phyloP scores from a whole-genome alignment of 2,797 vertebrate species.

The Apodemus agrarius region DNA sequence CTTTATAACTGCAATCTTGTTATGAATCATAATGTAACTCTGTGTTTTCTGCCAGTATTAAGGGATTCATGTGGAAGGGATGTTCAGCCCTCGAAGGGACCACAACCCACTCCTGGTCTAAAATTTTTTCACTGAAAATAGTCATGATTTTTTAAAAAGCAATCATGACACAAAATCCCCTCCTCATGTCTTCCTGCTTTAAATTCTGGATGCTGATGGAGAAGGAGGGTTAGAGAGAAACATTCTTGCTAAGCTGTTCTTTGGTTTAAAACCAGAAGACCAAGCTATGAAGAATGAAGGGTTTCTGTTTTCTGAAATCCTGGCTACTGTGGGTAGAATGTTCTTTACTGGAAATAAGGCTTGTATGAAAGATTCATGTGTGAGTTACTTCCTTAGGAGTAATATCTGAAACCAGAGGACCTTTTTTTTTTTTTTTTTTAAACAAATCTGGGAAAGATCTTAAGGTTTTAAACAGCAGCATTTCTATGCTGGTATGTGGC shows the following conservation, averaged over 20 bases:
- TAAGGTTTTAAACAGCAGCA: background rate
- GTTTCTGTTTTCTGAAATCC: constrained; percentile 50
- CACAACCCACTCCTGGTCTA: background rate
- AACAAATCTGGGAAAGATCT: constrained; percentile 25
- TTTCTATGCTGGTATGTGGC: background rate
- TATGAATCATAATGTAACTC: background rate
- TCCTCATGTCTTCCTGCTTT: background rate
- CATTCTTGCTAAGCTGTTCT: constrained; percentile 30
- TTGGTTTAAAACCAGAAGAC: constrained; percentile 46
- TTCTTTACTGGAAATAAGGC: constrained; percentile 52
- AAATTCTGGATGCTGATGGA: background rate
- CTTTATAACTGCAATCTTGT: background rate
- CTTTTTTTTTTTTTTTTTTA: background rate
- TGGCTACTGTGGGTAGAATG: constrained; percentile 32
- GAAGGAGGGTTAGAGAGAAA: background rate
- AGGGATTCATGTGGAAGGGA: background rate
- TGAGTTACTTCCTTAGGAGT: constrained; percentile 62
- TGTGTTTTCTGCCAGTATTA: no score
- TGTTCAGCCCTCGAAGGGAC: background rate
- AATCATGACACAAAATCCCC: background rate
- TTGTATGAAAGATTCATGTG: constrained; percentile 57
- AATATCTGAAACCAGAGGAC: constrained; percentile 26
- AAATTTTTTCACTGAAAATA: constrained; percentile 37
- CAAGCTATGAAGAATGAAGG: background rate
- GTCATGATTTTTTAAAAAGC: background rate